Conservation (phyloP, 2,797 vertebrate species). For the Molossus alvarezi region DNA sequence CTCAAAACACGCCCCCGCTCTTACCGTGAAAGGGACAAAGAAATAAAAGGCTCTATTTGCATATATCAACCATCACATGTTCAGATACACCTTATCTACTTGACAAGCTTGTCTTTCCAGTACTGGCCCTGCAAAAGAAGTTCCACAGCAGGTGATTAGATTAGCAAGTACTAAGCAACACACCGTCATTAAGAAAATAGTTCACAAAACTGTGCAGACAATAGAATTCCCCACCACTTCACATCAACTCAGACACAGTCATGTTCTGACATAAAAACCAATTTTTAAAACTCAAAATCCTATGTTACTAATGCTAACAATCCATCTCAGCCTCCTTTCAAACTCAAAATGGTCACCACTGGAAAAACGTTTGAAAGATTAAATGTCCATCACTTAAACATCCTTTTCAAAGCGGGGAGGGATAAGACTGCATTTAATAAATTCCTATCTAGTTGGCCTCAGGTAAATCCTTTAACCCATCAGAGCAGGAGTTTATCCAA, state of each 20-base stretch:
- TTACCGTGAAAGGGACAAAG: neutral
- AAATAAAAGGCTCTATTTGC: neutral
- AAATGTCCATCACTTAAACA: neutral
- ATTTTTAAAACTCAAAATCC: neutral
- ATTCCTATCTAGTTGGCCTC: conserved; percentile 87
- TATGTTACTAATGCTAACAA: neutral
- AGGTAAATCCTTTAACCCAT: conserved; percentile 92
- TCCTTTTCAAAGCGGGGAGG: neutral
- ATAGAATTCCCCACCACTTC: neutral
- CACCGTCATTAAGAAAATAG: neutral
- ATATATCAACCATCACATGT: neutral
- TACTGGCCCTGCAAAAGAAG: conserved; percentile 66
- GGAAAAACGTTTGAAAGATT: conserved; percentile 6
- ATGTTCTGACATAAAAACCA: conserved; percentile 7
- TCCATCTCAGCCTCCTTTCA: neutral
- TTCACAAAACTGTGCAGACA: neutral
- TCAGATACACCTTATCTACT: neutral
- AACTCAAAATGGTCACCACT: neutral
- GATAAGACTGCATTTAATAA: neutral
- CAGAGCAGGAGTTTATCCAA: conserved; percentile 84
- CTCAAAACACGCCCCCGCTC: neutral
- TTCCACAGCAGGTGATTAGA: neutral
- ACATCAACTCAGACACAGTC: neutral
- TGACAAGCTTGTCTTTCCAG: neutral
- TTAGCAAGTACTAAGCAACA: neutral